Conservation (phyloP, 2,888 invertebrate species). For the Pherbina coryleti region DNA sequence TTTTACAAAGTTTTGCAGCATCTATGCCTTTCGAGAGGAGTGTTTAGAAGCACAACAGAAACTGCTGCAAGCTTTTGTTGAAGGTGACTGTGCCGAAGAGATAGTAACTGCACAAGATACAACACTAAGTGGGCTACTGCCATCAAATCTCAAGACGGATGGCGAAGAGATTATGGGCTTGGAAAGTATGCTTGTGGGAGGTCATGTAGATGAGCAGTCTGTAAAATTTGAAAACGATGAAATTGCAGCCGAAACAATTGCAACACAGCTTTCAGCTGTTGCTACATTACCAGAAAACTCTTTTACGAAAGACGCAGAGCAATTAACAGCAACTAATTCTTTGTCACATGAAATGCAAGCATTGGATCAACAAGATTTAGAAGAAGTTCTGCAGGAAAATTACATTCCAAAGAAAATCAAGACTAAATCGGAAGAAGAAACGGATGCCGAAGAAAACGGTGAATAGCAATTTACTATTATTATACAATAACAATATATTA, state of each 20-base stretch:
- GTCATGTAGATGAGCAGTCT: background rate
- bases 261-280: background rate
- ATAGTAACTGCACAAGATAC: conserved; percentile 28
- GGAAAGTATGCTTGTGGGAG: conserved; percentile 9
- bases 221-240: background rate
- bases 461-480: background rate
- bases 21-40: conserved; percentile 48
- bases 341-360: background rate
- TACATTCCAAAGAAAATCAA: conserved; percentile 48
- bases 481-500: background rate
- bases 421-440: conserved; percentile 19
- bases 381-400: conserved; percentile 49
- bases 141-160: background rate
- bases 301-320: background rate
- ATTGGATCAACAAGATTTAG: conserved; percentile 45
- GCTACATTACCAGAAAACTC: background rate
- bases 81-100: conserved; percentile 31
- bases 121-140: background rate
- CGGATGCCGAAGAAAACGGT: background rate
- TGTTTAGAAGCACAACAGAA: conserved; percentile 47
- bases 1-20: conserved; percentile 51
- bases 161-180: conserved; percentile 6
- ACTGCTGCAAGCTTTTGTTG: conserved; percentile 44
- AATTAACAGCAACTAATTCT: background rate
- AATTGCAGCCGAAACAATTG: no score